Evolutionary conservation across 2,113 vertebrate genomes (phyloP).

Genomic region (Oxyruncus cristatus): DNA sequence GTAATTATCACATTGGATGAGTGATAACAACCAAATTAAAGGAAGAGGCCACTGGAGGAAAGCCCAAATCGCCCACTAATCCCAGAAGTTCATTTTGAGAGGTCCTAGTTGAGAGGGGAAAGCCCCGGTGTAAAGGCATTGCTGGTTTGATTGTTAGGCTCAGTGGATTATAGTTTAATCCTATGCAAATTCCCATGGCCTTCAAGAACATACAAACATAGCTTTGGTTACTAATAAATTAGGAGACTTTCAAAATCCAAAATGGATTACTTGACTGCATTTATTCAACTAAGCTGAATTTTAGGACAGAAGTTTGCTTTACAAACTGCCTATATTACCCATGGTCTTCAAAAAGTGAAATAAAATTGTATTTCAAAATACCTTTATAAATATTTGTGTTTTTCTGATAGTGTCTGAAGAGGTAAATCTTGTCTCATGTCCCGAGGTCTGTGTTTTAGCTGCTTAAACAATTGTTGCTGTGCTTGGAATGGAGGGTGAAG

Average conservation of each 20-base stretch:
- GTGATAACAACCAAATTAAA: conserved; percentile 15
- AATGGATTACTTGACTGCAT: neutral
- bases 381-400: neutral
- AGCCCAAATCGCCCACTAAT: neutral
- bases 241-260: conserved; percentile 6
- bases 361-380: conserved; percentile 9
- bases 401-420: conserved; percentile 1
- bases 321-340: neutral
- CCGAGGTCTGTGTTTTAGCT: neutral
- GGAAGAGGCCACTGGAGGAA: conserved; percentile 21
- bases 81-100: neutral
- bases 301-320: conserved; percentile 4
- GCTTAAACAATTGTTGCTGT: neutral
- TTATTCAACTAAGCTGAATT: neutral
- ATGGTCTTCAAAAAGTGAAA: neutral
- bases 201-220: neutral
- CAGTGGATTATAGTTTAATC: neutral
- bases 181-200: neutral
- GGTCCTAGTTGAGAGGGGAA: neutral
- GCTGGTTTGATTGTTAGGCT: neutral
- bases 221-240: neutral
- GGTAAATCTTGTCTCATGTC: neutral
- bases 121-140: neutral
- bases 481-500: neutral
- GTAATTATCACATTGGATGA: conserved; percentile 66